These are phyloP conservation scores for Cirrhinus mrigala DNA, from an alignment of 2,797 vertebrate species.

Conservation along the genomic window DNA sequence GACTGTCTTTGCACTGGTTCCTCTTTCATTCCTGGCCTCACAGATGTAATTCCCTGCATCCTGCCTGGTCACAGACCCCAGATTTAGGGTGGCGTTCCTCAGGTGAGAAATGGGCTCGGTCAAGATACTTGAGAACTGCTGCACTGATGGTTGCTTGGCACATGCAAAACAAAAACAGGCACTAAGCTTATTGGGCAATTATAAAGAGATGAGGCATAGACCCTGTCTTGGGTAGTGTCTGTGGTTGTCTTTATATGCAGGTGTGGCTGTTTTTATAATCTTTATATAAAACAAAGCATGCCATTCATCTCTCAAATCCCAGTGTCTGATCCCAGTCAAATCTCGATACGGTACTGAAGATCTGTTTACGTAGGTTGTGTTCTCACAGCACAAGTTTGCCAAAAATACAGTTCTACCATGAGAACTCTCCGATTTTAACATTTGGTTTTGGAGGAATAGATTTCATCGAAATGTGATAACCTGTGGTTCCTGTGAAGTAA, in stretches of 20 bases:
- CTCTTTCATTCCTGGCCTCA: conserved; percentile 87
- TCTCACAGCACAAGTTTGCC: background rate
- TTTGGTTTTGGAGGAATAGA: too few species aligned
- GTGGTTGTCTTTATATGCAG: background rate
- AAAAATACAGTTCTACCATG: background rate
- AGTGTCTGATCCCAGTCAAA: background rate
- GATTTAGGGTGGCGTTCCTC: conserved; percentile 78
- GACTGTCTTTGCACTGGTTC: conserved; percentile 83
- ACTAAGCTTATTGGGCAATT: conserved; percentile 8
- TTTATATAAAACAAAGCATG: background rate
- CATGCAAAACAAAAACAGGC: conserved; percentile 52
- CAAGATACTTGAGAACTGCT: conserved; percentile 71
- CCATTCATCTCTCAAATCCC: background rate
- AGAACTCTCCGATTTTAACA: too few species aligned
- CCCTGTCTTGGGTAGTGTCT: background rate
- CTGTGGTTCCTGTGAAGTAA: background rate
- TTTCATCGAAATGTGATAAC: background rate
- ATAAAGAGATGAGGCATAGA: background rate
- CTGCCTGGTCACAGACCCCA: conserved; percentile 78
- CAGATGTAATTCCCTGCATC: conserved; percentile 90
- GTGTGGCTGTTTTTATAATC: background rate
- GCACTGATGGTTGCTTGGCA: conserved; percentile 82
- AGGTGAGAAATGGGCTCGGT: conserved; percentile 76
- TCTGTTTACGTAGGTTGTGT: background rate
- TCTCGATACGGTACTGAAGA: background rate